Evolutionary conservation across 2,888 invertebrate species (phyloP), one percentile per base, ranked within the genome.

Genomic region (Lepetodrilus schrolli): DNA sequence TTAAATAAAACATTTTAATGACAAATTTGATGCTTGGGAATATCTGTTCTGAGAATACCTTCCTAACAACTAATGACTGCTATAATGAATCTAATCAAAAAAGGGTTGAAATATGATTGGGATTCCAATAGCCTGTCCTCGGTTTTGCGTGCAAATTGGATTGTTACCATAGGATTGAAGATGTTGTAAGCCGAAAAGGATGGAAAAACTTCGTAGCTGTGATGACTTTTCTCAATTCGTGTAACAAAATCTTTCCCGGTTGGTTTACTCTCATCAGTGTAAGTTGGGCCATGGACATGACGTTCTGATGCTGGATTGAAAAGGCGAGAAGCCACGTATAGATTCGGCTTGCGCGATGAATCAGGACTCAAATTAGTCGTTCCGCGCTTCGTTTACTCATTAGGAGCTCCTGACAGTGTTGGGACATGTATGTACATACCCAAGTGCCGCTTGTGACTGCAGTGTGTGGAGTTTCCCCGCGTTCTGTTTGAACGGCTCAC

Each of bases 301-400:
- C 58, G 26, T 58, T 30, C 17, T 34, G 17, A 58, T 58, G 58
- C 17, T 30, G 34, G 34, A 58, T 26, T 58, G 58, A 30, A 23
- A 23, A 26, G n/a, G 10, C 58, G 34, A 30, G 30, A 17, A 4
- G 58, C 26, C 17, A 17, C 34, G 34, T 58, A 58, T 58, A 58
- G 58, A 58, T 58, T 58, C 34, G 26, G 34, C 58, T 58, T 34
- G 58, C 34, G n/a, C 34, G 58, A 58, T 58, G 58, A 58, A 30
- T 30, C 58, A 30, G 58, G 26, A 30, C 30, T 30, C 58, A 58
- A 58, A 58, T 58, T 58, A 30, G 58, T 58, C 58, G 26, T 58
- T 58, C 23, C 58, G 17, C 23, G 58, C 34, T 30, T 26, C 26
- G 58, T 58, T 58, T 58, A 58, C 58, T 58, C 58, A 58, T 58